These are phyloP conservation scores for Prolemur simus DNA, from an alignment of 2,113 vertebrate species.

Conservation along the genomic window DNA sequence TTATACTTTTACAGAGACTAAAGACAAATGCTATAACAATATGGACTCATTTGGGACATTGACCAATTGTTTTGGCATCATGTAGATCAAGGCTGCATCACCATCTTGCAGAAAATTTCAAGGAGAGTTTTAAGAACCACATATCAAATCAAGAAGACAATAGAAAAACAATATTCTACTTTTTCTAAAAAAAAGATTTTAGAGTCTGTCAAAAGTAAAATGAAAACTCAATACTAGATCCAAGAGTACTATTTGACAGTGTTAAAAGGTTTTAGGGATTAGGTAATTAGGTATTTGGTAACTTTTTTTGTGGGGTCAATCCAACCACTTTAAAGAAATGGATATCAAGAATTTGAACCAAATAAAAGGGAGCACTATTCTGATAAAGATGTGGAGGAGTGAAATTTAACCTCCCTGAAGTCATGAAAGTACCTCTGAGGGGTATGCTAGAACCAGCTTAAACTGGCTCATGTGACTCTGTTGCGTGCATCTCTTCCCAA, in stretches of 20 bases:
- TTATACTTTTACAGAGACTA: not conserved
- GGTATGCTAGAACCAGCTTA: not conserved
- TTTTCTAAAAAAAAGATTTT: not conserved
- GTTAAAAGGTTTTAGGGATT: not conserved
- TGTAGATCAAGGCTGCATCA: not conserved
- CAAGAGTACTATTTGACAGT: not conserved
- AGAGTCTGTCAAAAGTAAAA: not conserved
- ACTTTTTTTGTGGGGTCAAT: not conserved
- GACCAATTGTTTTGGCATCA: not conserved
- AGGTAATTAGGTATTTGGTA: not conserved
- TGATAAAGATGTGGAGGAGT: not conserved
- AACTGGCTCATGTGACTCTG: not conserved
- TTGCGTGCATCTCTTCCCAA: not conserved
- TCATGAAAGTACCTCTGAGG: not conserved
- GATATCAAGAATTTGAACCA: not conserved
- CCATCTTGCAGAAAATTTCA: not conserved
- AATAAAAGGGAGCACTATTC: not conserved
- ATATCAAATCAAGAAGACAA: not conserved
- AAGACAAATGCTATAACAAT: not conserved
- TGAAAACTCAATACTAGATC: not conserved
- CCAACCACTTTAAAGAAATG: not conserved
- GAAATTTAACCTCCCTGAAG: not conserved
- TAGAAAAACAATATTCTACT: not conserved
- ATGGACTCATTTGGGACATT: not conserved
- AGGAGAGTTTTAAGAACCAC: not conserved